Percentiles rank a stretch among this genome's conserved stretches.
Evolutionary conservation across 2,888 invertebrate genomes (phyloP).

Genomic region (Idaea dimidiata): DNA sequence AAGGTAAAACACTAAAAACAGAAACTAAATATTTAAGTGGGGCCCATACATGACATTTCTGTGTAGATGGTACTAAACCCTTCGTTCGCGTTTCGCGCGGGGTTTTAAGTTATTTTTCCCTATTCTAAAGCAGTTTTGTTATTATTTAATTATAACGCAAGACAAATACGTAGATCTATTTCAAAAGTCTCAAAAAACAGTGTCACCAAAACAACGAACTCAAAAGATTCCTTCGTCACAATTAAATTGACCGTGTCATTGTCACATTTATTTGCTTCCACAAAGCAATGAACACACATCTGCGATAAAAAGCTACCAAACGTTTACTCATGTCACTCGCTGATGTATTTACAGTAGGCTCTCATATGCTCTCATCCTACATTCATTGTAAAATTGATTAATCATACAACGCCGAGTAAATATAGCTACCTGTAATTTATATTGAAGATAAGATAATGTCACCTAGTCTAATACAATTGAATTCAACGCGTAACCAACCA

Average conservation of each 20-base stretch:
- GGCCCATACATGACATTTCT: too few species aligned
- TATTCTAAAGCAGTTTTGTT: too few species aligned
- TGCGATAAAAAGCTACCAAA: constrained; percentile 41
- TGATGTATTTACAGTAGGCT: constrained; percentile 55
- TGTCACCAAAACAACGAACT: not conserved
- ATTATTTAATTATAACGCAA: too few species aligned
- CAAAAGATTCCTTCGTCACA: constrained; percentile 22
- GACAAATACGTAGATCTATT: not conserved
- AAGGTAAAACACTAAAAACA: too few species aligned
- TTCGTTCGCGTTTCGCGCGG: too few species aligned
- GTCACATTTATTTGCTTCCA: constrained; percentile 49
- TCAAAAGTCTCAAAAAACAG: not conserved
- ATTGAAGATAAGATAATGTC: constrained; percentile 56
- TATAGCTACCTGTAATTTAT: constrained; percentile 57
- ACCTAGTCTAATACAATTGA: constrained; percentile 30
- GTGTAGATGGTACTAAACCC: too few species aligned
- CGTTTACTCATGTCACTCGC: constrained; percentile 56
- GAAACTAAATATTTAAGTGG: too few species aligned
- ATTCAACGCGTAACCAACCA: constrained; percentile 6
- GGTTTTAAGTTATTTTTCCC: too few species aligned
- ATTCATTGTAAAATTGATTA: constrained; percentile 62
- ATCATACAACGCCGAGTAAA: constrained; percentile 50
- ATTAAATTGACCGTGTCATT: constrained; percentile 56
- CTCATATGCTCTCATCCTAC: constrained; percentile 51
- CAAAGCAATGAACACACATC: constrained; percentile 38